A percentile compares a stretch with the other conserved stretches of the same genome.
phyloP scores from a whole-genome alignment of 2,797 vertebrate species.

The Stomatorhinus walkeri region DNA sequence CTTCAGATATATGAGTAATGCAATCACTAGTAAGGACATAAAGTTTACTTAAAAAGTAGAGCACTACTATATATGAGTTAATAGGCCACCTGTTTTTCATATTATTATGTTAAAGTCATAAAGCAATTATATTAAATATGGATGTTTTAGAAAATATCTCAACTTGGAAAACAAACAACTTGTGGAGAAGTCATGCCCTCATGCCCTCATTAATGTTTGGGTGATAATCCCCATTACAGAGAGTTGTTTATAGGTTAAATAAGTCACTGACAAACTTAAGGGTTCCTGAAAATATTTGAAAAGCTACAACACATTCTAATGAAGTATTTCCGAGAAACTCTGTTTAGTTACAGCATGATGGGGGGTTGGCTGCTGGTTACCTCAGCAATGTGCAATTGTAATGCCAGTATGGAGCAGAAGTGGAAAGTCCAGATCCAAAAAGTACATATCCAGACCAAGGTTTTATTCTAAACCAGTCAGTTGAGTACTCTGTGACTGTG shows the following conservation, averaged over 20 bases:
- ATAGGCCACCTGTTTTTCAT: not conserved
- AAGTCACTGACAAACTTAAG: conserved; percentile 40
- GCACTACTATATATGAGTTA: not conserved
- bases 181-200: too few species aligned
- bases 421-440: not conserved
- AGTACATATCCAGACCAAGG: not conserved
- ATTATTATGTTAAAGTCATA: not conserved
- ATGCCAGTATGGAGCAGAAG: not conserved
- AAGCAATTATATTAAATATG: not conserved
- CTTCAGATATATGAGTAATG: not conserved
- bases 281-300: conserved; percentile 36
- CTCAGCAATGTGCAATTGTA: not conserved
- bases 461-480: not conserved
- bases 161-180: not conserved
- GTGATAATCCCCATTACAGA: conserved; percentile 3
- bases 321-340: not conserved
- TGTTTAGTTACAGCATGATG: not conserved
- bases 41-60: not conserved
- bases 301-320: not conserved
- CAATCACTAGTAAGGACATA: not conserved
- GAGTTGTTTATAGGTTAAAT: conserved; percentile 37
- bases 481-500: not conserved
- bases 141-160: not conserved
- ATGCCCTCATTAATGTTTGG: not conserved
- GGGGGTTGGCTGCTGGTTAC: not conserved